Conservation (phyloP, 2,888 invertebrate species). For the Agrotis segetum region DNA sequence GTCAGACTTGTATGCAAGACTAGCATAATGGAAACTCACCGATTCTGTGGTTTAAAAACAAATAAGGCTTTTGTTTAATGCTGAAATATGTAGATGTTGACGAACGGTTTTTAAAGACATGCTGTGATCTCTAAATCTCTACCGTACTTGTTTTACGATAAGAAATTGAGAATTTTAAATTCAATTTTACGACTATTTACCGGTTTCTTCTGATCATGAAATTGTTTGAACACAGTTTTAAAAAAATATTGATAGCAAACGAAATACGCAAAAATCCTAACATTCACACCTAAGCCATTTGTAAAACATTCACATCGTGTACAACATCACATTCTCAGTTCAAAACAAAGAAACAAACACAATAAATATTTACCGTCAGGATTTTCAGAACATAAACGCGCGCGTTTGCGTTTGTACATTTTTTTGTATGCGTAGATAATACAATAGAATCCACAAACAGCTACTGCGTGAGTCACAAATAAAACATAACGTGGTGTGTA, state of each 20-base stretch:
- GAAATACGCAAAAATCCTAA: not conserved
- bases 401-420: constrained; percentile 47
- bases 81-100: too few species aligned
- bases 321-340: constrained; percentile 31
- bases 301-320: constrained; percentile 23
- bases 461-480: constrained; percentile 74
- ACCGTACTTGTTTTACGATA: too few species aligned
- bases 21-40: too few species aligned
- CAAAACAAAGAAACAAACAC: constrained; percentile 47
- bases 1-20: too few species aligned
- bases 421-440: constrained; percentile 48
- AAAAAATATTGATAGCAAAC: not conserved
- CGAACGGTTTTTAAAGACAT: too few species aligned
- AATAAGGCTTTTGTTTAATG: too few species aligned
- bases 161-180: not conserved
- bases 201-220: not conserved
- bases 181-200: not conserved
- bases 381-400: constrained; percentile 52
- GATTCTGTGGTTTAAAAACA: too few species aligned
- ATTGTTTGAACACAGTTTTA: not conserved
- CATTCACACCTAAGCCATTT: constrained; percentile 4
- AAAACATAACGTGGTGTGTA: constrained; percentile 64
- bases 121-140: too few species aligned
- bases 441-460: constrained; percentile 47
- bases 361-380: constrained; percentile 48